Percentiles rank a stretch among this genome's conserved stretches.
Conservation (phyloP, 2,888 invertebrate genomes). For the Macrophya annulata region DNA sequence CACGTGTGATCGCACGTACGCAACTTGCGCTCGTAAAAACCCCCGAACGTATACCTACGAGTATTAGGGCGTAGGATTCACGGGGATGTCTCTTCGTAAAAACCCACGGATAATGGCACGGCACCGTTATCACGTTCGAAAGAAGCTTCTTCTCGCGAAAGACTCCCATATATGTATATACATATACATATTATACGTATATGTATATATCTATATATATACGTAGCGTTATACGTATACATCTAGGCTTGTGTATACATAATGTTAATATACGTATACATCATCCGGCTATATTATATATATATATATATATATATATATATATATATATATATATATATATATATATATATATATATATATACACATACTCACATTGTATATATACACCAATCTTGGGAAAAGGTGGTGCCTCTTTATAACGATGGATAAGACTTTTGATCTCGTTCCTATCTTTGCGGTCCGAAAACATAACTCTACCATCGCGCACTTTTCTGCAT, state of each 20-base stretch:
- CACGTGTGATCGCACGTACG: slow-evolving; percentile 53
- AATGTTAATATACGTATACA: too few species aligned
- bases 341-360: too few species aligned
- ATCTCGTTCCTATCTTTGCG: slow-evolving; percentile 27
- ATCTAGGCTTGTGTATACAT: background rate
- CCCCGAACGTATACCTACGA: slow-evolving; percentile 10
- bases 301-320: too few species aligned
- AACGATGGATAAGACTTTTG: slow-evolving; percentile 31
- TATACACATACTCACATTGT: too few species aligned
- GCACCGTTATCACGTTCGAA: slow-evolving; percentile 48
- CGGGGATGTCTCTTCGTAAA: slow-evolving; percentile 36
- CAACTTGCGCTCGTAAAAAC: slow-evolving; percentile 35
- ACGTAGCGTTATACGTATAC: background rate
- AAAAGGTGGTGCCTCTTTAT: background rate
- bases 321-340: too few species aligned
- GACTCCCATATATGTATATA: background rate
- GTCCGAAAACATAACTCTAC: slow-evolving; percentile 24
- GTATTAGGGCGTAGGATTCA: slow-evolving; percentile 21
- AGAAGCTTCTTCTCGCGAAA: slow-evolving; percentile 18
- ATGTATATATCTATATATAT: background rate
- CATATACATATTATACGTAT: background rate
- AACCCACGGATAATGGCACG: slow-evolving; percentile 39
- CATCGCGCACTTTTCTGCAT: background rate
- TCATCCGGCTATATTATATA: too few species aligned
- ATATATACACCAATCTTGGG: background rate